These are phyloP conservation scores for Odocoileus virginianus DNA, from an alignment of 2,113 vertebrate species.

Conservation along the genomic window DNA sequence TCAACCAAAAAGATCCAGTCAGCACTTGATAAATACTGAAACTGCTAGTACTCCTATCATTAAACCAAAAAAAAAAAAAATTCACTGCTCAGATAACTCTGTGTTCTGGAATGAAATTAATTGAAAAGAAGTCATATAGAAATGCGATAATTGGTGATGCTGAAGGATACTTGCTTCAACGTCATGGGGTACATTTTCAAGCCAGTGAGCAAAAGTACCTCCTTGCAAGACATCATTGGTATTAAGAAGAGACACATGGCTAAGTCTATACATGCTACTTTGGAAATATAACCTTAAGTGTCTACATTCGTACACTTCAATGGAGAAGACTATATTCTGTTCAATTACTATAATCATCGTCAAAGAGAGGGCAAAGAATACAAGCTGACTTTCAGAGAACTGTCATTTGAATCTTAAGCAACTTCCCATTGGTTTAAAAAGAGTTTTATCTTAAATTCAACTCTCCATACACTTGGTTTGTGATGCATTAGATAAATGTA, in stretches of 20 bases:
- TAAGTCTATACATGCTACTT: background rate
- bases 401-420: constrained; percentile 79
- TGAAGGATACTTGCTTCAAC: background rate
- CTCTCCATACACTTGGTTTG: constrained; percentile 54
- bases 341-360: constrained; percentile 77
- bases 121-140: constrained; percentile 62
- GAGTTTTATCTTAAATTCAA: constrained; percentile 50
- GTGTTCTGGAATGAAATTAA: constrained; percentile 71
- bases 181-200: background rate
- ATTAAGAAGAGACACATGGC: constrained; percentile 6
- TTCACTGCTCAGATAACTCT: constrained; percentile 57
- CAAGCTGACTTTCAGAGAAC: constrained; percentile 76
- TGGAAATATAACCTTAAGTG: constrained; percentile 53
- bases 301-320: constrained; percentile 73
- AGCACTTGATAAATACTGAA: constrained; percentile 77
- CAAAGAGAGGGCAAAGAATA: constrained; percentile 79
- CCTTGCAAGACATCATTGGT: background rate
- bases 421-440: constrained; percentile 75
- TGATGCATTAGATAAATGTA: constrained; percentile 62
- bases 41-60: constrained; percentile 52
- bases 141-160: constrained; percentile 36
- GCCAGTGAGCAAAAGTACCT: constrained; percentile 26
- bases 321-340: constrained; percentile 65
- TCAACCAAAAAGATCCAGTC: constrained; percentile 75
- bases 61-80: constrained; percentile 51